Base-by-base conservation (phyloP, 1,140 invertebrate species). In the Brachionus paranguensis region DNA sequence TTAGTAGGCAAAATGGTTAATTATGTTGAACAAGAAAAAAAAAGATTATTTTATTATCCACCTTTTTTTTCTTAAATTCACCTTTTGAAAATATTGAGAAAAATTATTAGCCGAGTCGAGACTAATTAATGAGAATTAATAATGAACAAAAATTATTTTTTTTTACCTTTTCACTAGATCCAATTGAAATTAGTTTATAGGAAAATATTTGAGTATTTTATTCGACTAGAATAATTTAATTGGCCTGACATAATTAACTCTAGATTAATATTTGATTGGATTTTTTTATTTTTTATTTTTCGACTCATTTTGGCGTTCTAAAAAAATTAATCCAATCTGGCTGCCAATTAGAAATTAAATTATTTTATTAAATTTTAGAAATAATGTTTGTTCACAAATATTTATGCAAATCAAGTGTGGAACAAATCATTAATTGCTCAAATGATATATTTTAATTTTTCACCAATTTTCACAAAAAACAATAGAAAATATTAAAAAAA, bases 41-140 rank as follows among this genome's bases (percentile, higher is more conserved):
- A 43, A 74, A 74, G 14, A 41, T 17, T 76, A 76, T 50, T 76
- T 76, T 76, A 76, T 76, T 76, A 50, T 76, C 41, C 72, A 50
- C 45, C 41, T 76, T 50, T 50, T 47, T 3, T 41, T 33, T 14
- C 33, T 11, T 3, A 20, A 17, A 20, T 76, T 50, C 72, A 76
- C 72, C 72, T 76, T 76, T 50, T 76, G 43, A 47, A 53, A 76
- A 76, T 50, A 72, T 43, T 68, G n/a, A 20, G 20, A 60, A 60
- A 55, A 20, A 20, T 60, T 20, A 20, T 60, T 68, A 41, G 27
- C 33, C 70, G 43, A 74, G 72, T 76, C 72, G 72, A 50, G 72
- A 76, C 72, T 47, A 76, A 76, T 76, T 76, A 76, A 27, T 24
- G 27, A 76, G 47, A 76, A 27, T 43, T 37, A 45, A 74, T 24